These are phyloP conservation scores for Eupithecia tripunctaria DNA, from an alignment of 2,888 invertebrate genomes.

Conservation along the genomic window DNA sequence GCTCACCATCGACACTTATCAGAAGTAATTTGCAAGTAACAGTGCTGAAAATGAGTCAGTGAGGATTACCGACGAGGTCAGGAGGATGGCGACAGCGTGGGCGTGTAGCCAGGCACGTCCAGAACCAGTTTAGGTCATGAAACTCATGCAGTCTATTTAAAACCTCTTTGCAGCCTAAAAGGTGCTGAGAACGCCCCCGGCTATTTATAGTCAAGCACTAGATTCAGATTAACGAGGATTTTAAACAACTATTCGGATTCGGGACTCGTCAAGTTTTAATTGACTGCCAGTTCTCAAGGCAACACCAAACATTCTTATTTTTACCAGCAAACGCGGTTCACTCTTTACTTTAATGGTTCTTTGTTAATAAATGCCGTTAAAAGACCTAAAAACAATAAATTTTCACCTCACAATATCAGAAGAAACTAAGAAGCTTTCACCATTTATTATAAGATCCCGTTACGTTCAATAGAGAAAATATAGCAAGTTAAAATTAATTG, in stretches of 20 bases:
- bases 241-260: background rate
- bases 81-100: constrained; percentile 69
- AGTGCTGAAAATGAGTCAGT: constrained; percentile 62
- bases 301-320: background rate
- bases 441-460: constrained; percentile 13
- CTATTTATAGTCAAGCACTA: constrained; percentile 59
- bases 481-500: constrained; percentile 35
- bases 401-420: background rate
- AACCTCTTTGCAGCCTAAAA: constrained; percentile 66
- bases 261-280: background rate
- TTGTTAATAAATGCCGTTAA: background rate
- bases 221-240: background rate
- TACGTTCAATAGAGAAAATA: constrained; percentile 31
- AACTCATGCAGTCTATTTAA: constrained; percentile 79
- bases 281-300: background rate
- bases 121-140: constrained; percentile 81
- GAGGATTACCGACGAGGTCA: constrained; percentile 67
- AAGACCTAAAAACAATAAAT: constrained; percentile 1
- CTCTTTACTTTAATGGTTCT: background rate
- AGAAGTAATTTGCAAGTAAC: constrained; percentile 13
- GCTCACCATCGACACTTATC: background rate
- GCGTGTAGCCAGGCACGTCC: constrained; percentile 55
- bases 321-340: background rate
- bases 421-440: constrained; percentile 26
- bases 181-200: constrained; percentile 55